Evolutionary conservation across 2,113 vertebrate genomes (phyloP).

Genomic region (Aptenodytes patagonicus): DNA sequence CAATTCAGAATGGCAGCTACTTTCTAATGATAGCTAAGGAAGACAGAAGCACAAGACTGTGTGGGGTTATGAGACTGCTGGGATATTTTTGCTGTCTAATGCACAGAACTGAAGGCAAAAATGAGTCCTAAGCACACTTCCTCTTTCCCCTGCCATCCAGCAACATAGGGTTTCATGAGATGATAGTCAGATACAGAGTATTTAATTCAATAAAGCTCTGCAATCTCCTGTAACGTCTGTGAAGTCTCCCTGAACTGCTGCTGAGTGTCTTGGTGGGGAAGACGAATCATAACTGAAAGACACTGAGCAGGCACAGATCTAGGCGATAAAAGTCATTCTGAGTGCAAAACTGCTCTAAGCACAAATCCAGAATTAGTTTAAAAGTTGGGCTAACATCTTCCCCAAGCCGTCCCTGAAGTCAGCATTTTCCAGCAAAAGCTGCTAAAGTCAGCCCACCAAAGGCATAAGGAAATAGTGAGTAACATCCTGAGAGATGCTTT

Average conservation of each 20-base stretch:
- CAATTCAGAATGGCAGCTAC: neutral
- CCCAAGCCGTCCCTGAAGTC: neutral
- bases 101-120: neutral
- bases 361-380: neutral
- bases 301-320: neutral
- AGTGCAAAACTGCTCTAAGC: neutral
- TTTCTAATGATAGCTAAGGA: neutral
- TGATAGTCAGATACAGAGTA: neutral
- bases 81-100: neutral
- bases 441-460: neutral
- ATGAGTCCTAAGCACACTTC: neutral
- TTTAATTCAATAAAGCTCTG: neutral
- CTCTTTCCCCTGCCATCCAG: neutral
- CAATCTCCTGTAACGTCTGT: neutral
- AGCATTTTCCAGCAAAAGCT: neutral
- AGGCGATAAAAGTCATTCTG: neutral
- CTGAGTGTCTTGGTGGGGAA: neutral
- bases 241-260: neutral
- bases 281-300: neutral
- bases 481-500: neutral
- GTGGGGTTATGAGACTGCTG: neutral
- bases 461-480: neutral
- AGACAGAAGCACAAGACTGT: too few relatives aligned
- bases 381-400: neutral
- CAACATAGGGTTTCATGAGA: neutral